Evolutionary conservation across 2,797 vertebrate genomes (phyloP), one percentile per base, ranked within the genome.

Genomic region (Eremophila alpestris): DNA sequence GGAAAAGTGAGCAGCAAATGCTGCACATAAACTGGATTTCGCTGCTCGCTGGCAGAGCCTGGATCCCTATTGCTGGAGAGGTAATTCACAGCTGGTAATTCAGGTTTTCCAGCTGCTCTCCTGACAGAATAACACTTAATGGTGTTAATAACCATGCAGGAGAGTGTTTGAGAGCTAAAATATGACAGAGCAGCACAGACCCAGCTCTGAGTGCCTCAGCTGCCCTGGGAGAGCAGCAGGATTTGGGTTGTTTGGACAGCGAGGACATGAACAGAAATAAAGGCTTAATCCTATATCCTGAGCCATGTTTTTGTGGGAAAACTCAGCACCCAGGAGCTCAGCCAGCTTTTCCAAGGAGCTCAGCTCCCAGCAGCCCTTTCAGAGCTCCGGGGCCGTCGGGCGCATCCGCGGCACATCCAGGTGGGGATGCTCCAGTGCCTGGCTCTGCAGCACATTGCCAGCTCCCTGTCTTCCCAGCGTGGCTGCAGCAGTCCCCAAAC

Each of bases 221-320:
- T 89, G 89, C 77, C 74, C 63, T 79, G 3, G 7, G 49, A 95
- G 74, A 92, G 74, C 77, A 69, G 62, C 58, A 59, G 45, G 75
- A 96, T 92, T 95, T 94, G 93, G 92, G 80, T 94, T 94, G 81
- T 92, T 91, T 90, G 96, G 94, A n/a, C 94, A 96, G 88, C 13
- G 5, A 93, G 71, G 81, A 77, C 68, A 73, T 8, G 26, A 40
- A 38, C 68, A 78, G 91, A 80, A 92, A 58, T 38, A 63, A 32
- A 88, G 70, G 46, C 43, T 67, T 30, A 63, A 92, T 71, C 73
- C 32, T 13, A 6, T 10, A 30, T 34, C 83, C 34, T 22, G 59
- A 79, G 83, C 41, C 16, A 2, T 36, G 54, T 29, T 94, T 89
- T 40, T 49, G 19, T 13, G 17, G 54, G 30, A 73, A 68, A 41